Conservation (phyloP, 23 tunicate species). For the Trididemnum miniatum region DNA sequence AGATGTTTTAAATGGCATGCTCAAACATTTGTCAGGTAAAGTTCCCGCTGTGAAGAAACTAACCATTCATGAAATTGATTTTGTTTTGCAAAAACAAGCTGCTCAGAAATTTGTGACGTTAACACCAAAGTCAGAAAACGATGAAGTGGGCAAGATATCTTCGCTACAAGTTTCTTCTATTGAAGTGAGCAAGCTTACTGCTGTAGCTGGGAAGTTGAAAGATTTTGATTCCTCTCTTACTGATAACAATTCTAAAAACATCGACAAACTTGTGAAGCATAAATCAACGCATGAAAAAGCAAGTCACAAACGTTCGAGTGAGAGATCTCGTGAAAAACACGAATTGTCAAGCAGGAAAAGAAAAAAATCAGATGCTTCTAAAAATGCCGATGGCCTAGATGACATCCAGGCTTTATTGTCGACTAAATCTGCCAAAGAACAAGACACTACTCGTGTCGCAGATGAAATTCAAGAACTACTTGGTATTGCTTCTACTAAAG, state of each 20-base stretch:
- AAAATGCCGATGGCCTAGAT: slow-evolving; percentile 33
- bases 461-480: slow-evolving; percentile 92
- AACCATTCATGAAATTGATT: slow-evolving; percentile 50
- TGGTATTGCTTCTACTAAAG: slow-evolving; percentile 82
- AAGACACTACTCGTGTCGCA: slow-evolving; percentile 69
- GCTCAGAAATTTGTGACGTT: slow-evolving; percentile 56
- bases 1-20: slow-evolving; percentile 33
- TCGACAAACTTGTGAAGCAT: neutral
- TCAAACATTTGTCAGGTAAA: neutral
- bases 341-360: slow-evolving; percentile 15
- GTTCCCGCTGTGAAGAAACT: neutral
- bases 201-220: slow-evolving; percentile 52
- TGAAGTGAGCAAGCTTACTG: slow-evolving; percentile 42
- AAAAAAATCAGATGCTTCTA: slow-evolving; percentile 1
- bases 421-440: slow-evolving; percentile 78
- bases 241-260: neutral
- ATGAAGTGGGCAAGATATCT: neutral
- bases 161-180: slow-evolving; percentile 38
- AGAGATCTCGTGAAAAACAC: slow-evolving; percentile 23
- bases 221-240: neutral
- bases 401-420: slow-evolving; percentile 87
- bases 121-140: neutral
- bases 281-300: slow-evolving; percentile 37
- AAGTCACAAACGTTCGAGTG: slow-evolving; percentile 32
- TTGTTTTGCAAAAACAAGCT: slow-evolving; percentile 63